Percentiles rank a stretch among this genome's conserved stretches.
phyloP scores from a whole-genome alignment of 2,797 vertebrate genomes.

The Tolypeutes matacus region DNA sequence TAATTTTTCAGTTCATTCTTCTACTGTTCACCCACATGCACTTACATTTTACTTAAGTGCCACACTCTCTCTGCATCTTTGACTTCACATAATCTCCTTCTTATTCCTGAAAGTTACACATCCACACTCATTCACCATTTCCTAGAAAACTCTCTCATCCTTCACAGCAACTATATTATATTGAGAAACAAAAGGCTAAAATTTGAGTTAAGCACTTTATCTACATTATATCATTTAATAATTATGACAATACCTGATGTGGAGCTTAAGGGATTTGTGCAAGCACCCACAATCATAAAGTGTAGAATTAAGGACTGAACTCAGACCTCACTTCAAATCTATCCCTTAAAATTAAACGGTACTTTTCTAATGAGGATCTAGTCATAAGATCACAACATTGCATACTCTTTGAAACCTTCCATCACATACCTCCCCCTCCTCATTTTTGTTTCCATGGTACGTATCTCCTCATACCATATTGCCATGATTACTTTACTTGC shows the following conservation, averaged over 20 bases:
- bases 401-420: not conserved
- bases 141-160: not conserved
- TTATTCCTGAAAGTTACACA: not conserved
- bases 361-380: not conserved
- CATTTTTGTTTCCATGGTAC: not conserved
- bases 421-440: not conserved
- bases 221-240: conserved; percentile 36
- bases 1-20: conserved; percentile 24
- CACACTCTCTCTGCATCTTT: not conserved
- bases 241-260: not conserved
- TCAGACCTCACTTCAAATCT: not conserved
- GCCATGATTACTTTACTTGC: not conserved
- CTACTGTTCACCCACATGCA: not conserved
- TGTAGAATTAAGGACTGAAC: conserved; percentile 41
- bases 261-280: not conserved
- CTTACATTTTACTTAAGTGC: not conserved
- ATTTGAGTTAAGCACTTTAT: conserved; percentile 25
- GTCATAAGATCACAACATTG: not conserved
- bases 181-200: not conserved
- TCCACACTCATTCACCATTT: not conserved
- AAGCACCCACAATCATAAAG: not conserved
- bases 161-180: conserved; percentile 19
- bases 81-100: not conserved
- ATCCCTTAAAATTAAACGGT: not conserved
- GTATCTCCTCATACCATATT: not conserved